These are phyloP conservation scores for Zaprionus obscuricornis DNA, from an alignment of 2,888 invertebrate genomes.

Conservation along the genomic window DNA sequence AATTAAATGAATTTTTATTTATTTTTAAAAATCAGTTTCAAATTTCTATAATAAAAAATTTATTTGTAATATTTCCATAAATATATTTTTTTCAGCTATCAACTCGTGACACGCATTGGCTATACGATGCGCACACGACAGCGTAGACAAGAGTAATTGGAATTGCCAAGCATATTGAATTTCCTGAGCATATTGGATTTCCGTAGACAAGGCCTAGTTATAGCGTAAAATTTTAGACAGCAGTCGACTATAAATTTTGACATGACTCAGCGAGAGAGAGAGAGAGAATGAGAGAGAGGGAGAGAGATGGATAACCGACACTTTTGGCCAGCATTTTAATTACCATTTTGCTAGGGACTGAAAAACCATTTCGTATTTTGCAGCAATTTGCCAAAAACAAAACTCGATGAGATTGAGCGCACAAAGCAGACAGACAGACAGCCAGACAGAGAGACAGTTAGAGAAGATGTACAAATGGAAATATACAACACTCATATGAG, in stretches of 20 bases:
- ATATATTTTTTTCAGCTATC: slow-evolving; percentile 1
- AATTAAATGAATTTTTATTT: no score
- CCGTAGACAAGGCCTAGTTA: slow-evolving; percentile 17
- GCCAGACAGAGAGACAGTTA: slow-evolving; percentile 8
- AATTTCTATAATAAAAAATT: no score
- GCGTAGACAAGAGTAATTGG: not conserved
- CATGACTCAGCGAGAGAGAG: slow-evolving; percentile 16
- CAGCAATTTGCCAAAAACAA: slow-evolving; percentile 28
- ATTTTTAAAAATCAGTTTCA: no score
- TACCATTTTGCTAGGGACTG: slow-evolving; percentile 54
- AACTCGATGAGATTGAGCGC: slow-evolving; percentile 49
- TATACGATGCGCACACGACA: not conserved
- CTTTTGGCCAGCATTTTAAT: slow-evolving; percentile 68
- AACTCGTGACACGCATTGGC: not conserved
- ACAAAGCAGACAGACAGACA: slow-evolving; percentile 4
- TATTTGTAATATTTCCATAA: no score
- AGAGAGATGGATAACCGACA: slow-evolving; percentile 45
- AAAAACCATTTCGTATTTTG: not conserved
- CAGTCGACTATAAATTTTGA: slow-evolving; percentile 49
- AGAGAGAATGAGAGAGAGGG: not conserved
- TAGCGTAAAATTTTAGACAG: slow-evolving; percentile 34
- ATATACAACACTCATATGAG: not conserved
- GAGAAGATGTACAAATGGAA: no score
- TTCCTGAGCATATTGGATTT: slow-evolving; percentile 36
- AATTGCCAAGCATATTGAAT: slow-evolving; percentile 4